Conservation (phyloP, 2,797 vertebrate species). For the Neomorphus geoffroyi region DNA sequence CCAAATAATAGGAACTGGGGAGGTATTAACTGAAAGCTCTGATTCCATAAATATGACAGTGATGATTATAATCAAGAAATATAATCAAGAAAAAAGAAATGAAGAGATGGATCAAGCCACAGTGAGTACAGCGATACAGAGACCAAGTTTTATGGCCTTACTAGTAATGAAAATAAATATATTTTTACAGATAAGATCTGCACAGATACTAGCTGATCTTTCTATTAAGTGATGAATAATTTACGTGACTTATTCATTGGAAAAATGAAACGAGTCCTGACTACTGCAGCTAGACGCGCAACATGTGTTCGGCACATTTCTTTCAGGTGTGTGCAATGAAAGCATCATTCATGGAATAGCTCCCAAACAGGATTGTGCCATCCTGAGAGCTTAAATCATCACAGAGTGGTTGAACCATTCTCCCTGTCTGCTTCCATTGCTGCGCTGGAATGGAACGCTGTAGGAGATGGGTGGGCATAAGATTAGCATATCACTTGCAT, state of each 20-base stretch:
- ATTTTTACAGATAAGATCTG: not conserved
- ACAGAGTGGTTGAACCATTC: not conserved
- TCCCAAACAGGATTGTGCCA: not conserved
- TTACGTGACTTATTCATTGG: not conserved
- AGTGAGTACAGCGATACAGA: not conserved
- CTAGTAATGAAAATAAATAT: not conserved
- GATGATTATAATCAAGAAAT: not conserved
- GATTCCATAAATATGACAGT: not conserved
- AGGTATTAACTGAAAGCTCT: not conserved
- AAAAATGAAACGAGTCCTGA: not conserved
- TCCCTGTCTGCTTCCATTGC: not conserved
- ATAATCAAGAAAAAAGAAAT: not conserved
- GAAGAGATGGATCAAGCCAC: not conserved
- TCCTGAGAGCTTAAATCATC: not conserved
- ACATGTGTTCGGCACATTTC: not conserved
- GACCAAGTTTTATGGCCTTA: not conserved
- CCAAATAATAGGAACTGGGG: not conserved
- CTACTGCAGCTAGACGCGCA: not conserved
- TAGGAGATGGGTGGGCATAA: not conserved
- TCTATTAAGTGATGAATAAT: not conserved
- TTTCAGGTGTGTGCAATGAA: not conserved
- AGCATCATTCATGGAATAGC: not conserved
- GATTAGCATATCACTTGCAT: not conserved
- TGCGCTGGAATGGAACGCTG: accelerated
- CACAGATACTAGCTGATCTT: not conserved